phyloP scores from a whole-genome alignment of 1,140 invertebrate genomes.

The Caenorhabditis latens region DNA sequence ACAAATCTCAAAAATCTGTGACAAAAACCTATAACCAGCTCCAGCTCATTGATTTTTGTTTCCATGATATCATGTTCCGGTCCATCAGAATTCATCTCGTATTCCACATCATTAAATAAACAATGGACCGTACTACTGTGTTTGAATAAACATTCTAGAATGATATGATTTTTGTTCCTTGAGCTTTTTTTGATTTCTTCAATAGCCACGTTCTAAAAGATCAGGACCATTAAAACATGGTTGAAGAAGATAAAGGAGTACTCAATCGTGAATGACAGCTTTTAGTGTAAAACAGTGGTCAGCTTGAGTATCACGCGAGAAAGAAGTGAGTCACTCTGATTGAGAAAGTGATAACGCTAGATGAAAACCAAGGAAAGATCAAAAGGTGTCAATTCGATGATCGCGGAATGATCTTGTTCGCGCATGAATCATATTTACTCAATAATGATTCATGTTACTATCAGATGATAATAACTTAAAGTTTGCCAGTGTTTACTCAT shows the following conservation, averaged over 20 bases:
- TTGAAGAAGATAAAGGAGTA: background rate
- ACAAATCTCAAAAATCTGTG: background rate
- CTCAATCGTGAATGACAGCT: background rate
- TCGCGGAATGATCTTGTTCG: constrained; percentile 42
- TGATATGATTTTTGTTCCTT: background rate
- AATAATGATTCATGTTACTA: constrained; percentile 2
- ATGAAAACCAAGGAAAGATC: constrained; percentile 15
- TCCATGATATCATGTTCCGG: constrained; percentile 45
- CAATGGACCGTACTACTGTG: background rate
- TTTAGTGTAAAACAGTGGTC: constrained; percentile 33
- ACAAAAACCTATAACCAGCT: constrained; percentile 2
- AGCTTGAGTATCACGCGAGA: constrained; percentile 14
- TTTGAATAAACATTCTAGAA: constrained; percentile 44
- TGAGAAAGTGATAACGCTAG: background rate
- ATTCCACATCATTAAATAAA: constrained; percentile 49
- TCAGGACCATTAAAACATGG: background rate
- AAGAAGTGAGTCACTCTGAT: constrained; percentile 1
- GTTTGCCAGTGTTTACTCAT: background rate
- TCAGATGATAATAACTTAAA: background rate
- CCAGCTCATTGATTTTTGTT: background rate
- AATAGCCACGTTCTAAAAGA: constrained; percentile 9
- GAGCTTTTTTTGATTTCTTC: background rate
- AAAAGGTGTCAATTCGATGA: constrained; percentile 19
- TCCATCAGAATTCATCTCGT: constrained; percentile 9
- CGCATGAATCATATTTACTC: constrained; percentile 44